Evolutionary conservation across 2,113 vertebrate species (phyloP), one percentile per base, ranked within the genome.

Genomic region (Stegostoma tigrinum): DNA sequence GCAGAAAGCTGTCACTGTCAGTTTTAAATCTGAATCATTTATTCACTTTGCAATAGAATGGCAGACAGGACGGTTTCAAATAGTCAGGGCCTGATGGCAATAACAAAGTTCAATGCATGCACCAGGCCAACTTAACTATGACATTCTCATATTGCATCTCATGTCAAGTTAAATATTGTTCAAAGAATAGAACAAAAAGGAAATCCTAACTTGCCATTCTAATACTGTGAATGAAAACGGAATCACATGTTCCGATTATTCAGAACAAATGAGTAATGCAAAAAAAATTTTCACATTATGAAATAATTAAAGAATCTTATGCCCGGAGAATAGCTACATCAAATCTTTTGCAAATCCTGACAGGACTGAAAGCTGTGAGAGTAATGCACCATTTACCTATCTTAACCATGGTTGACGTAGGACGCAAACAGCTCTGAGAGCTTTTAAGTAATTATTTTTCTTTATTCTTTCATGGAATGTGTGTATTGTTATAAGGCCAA

Each of bases 111-210:
- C 89, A 93, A 93, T 38, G 89, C 89, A 66, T 15, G 5, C 89
- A 93, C n/a, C 61, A 66, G 61, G 89, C 89, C 61, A 66, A 93
- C 61, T 19, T 67, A 93, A 67, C 61, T 64, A 67, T 19, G 64
- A 91, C 61, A 66, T 10, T 93, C 87, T 17, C 30, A 64, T 27
- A 61, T 61, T 21, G 30, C 55, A 34, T 8, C 89, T 66, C 61
- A 67, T 66, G 89, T 61, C 89, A 93, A 93, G 61, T n/a, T 93
- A 93, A 93, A 93, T 66, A 93, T 93, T 93, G 30, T 67, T 45
- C 5, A 66, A 93, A 93, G 64, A 91, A 66, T 19, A 93, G 89
- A 38, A 66, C 19, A 67, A 34, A 93, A 66, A 93, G 34, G 89
- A 93, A 93, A 93, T 67, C 89, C 64, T 64, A 93, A 66, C 89